Evolutionary conservation across 2,797 vertebrate genomes (phyloP).

Genomic region (Sorex maritimensis): DNA sequence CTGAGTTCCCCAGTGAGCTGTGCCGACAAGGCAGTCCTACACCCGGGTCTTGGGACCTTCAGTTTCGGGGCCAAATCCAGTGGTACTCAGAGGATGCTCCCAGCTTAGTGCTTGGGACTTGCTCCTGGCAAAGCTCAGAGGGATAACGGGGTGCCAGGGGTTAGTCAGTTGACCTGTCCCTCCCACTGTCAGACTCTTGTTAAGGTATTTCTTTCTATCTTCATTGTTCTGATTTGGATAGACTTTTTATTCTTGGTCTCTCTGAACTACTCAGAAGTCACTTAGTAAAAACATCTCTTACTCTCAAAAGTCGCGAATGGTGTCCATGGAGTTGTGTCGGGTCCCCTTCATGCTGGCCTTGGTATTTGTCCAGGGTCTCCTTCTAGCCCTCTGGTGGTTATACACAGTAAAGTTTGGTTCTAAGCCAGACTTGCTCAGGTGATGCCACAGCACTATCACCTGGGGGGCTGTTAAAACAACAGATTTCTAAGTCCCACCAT

Average conservation of each 20-base stretch:
- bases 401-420: not conserved
- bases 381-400: not conserved
- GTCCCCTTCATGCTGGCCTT: not conserved
- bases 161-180: no score
- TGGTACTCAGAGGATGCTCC: no score
- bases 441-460: not conserved
- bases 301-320: not conserved
- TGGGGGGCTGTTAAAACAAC: conserved; percentile 1
- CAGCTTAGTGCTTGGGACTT: no score
- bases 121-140: no score
- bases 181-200: not conserved
- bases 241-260: not conserved
- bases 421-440: conserved; percentile 20
- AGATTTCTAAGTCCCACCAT: not conserved
- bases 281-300: not conserved
- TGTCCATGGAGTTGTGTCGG: not conserved
- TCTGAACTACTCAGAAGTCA: not conserved
- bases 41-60: not conserved
- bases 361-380: not conserved
- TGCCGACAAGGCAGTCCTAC: not conserved
- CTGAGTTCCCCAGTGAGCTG: not conserved
- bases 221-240: not conserved
- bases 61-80: no score
- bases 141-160: no score
- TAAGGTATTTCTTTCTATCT: not conserved